A percentile compares a stretch with the other conserved stretches of the same genome.
Evolutionary conservation across 2,888 invertebrate genomes (phyloP).

Genomic region (Alloscopus bannaensis): DNA sequence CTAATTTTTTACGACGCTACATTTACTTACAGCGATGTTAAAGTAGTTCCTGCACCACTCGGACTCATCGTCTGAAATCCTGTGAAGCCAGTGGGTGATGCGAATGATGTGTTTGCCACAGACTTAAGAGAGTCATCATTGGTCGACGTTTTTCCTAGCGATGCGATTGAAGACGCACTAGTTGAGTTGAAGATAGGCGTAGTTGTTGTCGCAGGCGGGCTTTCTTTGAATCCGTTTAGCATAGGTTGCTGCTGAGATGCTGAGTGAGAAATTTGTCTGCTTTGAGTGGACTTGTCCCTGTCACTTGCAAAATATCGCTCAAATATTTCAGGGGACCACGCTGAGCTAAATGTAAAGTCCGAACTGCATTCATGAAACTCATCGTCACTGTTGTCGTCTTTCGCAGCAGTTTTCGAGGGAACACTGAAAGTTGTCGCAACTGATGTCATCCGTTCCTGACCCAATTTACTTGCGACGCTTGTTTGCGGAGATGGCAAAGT

Average conservation of each 20-base stretch:
- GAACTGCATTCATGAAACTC: constrained; percentile 46
- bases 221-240: constrained; percentile 45
- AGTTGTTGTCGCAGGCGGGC: background rate
- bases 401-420: constrained; percentile 23
- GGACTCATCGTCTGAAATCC: background rate
- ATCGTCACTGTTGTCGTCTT: constrained; percentile 50
- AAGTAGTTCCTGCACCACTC: background rate
- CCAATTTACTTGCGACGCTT: background rate
- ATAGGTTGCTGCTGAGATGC: constrained; percentile 32
- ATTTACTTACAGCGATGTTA: background rate
- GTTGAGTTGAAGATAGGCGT: background rate
- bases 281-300: constrained; percentile 27
- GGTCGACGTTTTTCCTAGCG: background rate
- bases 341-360: constrained; percentile 52
- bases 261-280: background rate
- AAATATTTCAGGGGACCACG: constrained; percentile 51
- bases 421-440: background rate
- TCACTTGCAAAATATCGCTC: constrained; percentile 29
- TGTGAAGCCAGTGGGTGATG: background rate
- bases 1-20: too few relatives aligned
- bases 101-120: too few relatives aligned
- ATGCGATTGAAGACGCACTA: background rate
- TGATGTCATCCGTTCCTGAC: background rate
- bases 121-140: too few relatives aligned
- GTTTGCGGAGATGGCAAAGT: constrained; percentile 2